Percentiles rank a stretch among this genome's conserved stretches.
Evolutionary conservation across 2,888 invertebrate species (phyloP).

Genomic region (Xylocampa areola): DNA sequence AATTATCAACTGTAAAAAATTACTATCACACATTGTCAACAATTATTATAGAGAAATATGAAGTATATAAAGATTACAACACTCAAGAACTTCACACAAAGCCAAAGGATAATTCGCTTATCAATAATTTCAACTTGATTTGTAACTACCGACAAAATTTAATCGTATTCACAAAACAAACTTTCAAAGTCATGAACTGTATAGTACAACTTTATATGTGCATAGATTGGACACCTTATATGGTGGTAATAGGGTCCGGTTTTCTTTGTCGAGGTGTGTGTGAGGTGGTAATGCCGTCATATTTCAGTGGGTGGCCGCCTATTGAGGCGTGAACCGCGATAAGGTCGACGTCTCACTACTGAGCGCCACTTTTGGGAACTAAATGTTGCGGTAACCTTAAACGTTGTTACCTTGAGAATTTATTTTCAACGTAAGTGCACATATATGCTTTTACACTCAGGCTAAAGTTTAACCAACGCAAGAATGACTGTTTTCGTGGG

Average conservation of each 20-base stretch:
- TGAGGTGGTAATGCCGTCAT: constrained; percentile 50
- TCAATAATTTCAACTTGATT: constrained; percentile 45
- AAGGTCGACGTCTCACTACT: constrained; percentile 56
- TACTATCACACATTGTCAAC: too few relatives aligned
- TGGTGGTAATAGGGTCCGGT: constrained; percentile 16
- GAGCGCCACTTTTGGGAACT: constrained; percentile 48
- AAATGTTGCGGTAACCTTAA: constrained; percentile 25
- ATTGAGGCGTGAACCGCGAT: constrained; percentile 67
- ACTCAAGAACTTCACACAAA: constrained; percentile 2
- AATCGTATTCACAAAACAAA: constrained; percentile 52
- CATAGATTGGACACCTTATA: constrained; percentile 23
- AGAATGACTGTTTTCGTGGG: too few relatives aligned
- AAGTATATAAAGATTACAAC: too few relatives aligned
- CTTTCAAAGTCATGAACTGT: constrained; percentile 36
- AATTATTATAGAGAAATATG: too few relatives aligned
- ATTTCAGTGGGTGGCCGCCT: constrained; percentile 58
- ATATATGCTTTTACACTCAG: too few relatives aligned
- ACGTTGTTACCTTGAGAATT: constrained; percentile 32
- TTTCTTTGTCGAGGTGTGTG: constrained; percentile 15
- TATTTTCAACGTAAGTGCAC: constrained; percentile 15
- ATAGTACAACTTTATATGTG: constrained; percentile 22
- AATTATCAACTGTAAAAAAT: too few relatives aligned
- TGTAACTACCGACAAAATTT: constrained; percentile 33
- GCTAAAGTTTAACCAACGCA: too few relatives aligned
- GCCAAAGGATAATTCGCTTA: constrained; percentile 32